Evolutionary conservation across 53 echinoderm and acorn worm genomes (phyloP).

Genomic region (Luidia sarsii): DNA sequence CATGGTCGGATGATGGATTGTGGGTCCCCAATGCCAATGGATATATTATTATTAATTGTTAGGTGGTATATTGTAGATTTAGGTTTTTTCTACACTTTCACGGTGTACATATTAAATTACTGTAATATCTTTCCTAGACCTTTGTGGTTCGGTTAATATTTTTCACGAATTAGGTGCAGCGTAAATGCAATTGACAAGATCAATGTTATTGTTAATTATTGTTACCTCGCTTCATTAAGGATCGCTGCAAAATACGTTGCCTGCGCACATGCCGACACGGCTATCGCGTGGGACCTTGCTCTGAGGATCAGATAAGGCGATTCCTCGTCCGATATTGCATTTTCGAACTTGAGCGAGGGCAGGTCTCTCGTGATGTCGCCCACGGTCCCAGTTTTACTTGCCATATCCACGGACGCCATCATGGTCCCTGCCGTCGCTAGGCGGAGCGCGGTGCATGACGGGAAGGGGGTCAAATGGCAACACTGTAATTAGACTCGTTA

Average conservation of each 20-base stretch:
- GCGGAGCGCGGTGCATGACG: not conserved
- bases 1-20: no score
- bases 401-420: slow-evolving; percentile 87
- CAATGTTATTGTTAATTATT: no score
- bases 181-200: no score
- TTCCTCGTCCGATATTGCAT: slow-evolving; percentile 84
- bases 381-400: slow-evolving; percentile 25
- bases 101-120: no score
- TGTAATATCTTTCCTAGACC: no score
- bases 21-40: no score
- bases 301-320: slow-evolving; percentile 68
- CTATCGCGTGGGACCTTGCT: slow-evolving; percentile 84
- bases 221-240: slow-evolving; percentile 88
- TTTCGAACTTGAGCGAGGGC: slow-evolving; percentile 94
- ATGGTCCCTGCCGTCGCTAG: not conserved
- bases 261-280: slow-evolving; percentile 86
- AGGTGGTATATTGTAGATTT: no score
- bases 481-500: no score
- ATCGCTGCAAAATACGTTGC: slow-evolving; percentile 91
- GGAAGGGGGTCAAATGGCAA: no score
- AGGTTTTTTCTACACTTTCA: no score
- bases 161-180: slow-evolving; percentile 14
- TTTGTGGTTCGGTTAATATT: no score
- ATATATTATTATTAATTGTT: no score
- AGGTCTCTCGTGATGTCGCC: slow-evolving; percentile 95